These are phyloP conservation scores for Peromyscus polionotus DNA, from an alignment of 2,113 vertebrate species.

Conservation along the genomic window DNA sequence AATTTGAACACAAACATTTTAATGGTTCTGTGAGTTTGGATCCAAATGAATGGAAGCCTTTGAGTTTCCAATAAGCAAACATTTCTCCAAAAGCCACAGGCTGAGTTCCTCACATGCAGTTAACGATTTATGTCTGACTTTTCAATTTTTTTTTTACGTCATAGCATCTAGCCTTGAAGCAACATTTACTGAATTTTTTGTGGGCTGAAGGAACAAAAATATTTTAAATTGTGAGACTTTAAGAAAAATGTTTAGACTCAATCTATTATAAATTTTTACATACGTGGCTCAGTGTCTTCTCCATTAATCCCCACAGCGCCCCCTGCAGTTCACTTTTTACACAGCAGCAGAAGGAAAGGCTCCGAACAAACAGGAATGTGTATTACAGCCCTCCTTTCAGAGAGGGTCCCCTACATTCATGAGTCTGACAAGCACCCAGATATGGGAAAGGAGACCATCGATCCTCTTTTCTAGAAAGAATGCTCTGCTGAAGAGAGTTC, in stretches of 20 bases:
- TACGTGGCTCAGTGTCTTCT: background rate
- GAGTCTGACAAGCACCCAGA: background rate
- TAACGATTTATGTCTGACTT: background rate
- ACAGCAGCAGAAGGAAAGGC: background rate
- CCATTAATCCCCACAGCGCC: background rate
- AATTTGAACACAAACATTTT: conserved; percentile 35
- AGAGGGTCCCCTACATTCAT: background rate
- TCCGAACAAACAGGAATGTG: background rate
- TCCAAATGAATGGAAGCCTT: conserved; percentile 8
- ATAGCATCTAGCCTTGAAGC: background rate
- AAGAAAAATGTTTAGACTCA: conserved; percentile 26
- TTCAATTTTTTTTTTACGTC: background rate
- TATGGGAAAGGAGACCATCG: background rate
- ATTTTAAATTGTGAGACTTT: conserved; percentile 39
- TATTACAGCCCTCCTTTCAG: background rate
- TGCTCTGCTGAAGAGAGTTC: background rate
- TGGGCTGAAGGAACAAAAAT: conserved; percentile 19
- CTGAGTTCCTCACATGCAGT: background rate
- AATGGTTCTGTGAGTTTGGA: conserved; percentile 37
- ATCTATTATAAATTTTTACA: background rate
- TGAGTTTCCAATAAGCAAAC: conserved; percentile 28
- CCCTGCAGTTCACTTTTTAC: background rate
- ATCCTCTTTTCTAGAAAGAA: background rate
- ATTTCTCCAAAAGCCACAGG: background rate
- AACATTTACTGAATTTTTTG: background rate